Evolutionary conservation across 2,113 vertebrate genomes (phyloP), one percentile per base, ranked within the genome.

Genomic region (Cyprinus carpio): DNA sequence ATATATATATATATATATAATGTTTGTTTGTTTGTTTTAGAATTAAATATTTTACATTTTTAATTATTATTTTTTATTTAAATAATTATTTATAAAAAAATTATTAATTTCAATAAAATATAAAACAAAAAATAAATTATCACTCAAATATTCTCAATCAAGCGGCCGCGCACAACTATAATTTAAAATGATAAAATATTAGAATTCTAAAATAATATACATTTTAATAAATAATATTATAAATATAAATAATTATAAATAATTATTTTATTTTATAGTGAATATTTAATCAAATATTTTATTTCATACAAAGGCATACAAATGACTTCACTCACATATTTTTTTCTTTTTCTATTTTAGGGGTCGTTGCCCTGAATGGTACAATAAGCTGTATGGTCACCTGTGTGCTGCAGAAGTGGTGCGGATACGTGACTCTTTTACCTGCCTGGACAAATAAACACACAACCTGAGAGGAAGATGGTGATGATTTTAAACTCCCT

Each of bases 311-410:
- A 31, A n/a, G 37, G 23, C 23, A 11, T 40, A 43, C 27, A 56
- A 7, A 71, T 54, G 46, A 12, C 40, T 51, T 27, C 20, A 25
- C 18, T 29, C 77, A 16, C 11, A 76, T 49, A 82, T 4, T 85
- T 49, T 88, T 34, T 46, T 46, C 11, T 46, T 43, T 1, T 31
- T 37, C 84, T 88, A 69, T 90, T 85, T 10, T 86, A 99, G 98
- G 93, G 98, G 98, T 89, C 97, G 97, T 88, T 97, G 96, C 92
- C 97, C 97, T 87, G 98, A 99, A 91, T 99, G 98, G 98, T 99
- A 99, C 93, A 96, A 95, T 87, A 99, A 99, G 92, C 95, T 95
- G 75, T 98, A 97, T 11, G 98, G 98, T 93, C 97, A 99, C 87
- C 90, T 97, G 92, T 97, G 97, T 74, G 97, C 96, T 25, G 94